phyloP scores from a whole-genome alignment of 2,888 invertebrate genomes.

The Spilarctia lutea region DNA sequence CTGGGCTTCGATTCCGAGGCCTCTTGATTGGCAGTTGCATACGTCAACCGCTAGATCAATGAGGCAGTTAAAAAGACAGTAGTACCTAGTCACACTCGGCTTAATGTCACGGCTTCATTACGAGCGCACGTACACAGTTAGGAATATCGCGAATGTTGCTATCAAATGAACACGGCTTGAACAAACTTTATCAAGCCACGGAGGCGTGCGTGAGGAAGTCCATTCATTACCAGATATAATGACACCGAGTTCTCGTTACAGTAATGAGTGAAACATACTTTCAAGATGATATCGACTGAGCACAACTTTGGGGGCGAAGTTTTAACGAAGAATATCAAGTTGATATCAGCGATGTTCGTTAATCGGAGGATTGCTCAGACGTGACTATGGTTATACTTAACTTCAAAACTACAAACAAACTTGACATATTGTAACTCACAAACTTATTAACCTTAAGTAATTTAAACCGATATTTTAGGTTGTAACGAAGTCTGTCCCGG shows the following conservation, averaged over 20 bases:
- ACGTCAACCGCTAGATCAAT: no score
- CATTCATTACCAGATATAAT: constrained; percentile 14
- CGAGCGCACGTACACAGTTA: constrained; percentile 15
- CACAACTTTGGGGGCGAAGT: constrained; percentile 27
- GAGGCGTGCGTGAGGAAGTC: constrained; percentile 9
- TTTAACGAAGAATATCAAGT: constrained; percentile 50
- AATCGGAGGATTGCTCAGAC: constrained; percentile 17
- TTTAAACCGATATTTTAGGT: not conserved
- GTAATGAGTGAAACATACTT: constrained; percentile 35
- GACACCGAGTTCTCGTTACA: constrained; percentile 27
- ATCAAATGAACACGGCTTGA: constrained; percentile 25
- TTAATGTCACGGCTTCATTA: constrained; percentile 9
- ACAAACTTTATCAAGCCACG: constrained; percentile 11
- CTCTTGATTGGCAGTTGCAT: no score
- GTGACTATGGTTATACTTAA: not conserved
- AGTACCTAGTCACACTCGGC: not conserved
- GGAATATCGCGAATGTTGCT: constrained; percentile 26
- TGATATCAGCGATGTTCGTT: constrained; percentile 35
- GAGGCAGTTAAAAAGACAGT: no score
- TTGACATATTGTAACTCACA: not conserved
- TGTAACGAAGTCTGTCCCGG: no score
- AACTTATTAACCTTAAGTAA: not conserved
- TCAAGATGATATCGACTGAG: constrained; percentile 34
- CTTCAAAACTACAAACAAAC: not conserved
- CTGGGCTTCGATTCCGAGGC: no score